Conservation (phyloP, 2,888 invertebrate genomes). For the Hirtodrosophila alboralis region DNA sequence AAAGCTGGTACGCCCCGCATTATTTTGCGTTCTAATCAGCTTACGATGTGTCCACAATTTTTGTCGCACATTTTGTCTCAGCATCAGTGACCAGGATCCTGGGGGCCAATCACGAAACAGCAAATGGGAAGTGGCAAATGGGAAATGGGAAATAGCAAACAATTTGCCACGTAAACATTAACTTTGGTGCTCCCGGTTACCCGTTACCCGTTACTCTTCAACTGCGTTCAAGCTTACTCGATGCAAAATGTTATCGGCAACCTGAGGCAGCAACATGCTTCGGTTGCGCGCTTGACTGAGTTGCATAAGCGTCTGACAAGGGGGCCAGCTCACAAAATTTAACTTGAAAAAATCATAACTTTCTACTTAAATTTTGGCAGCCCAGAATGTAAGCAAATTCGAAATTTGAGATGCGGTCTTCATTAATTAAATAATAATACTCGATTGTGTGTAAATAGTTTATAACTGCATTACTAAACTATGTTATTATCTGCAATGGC, state of each 20-base stretch:
- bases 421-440: no score
- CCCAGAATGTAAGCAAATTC: no score
- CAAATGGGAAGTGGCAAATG: neutral
- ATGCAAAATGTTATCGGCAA: slow-evolving; percentile 1
- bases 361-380: no score
- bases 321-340: neutral
- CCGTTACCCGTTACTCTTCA: neutral
- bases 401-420: no score
- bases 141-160: slow-evolving; percentile 23
- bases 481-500: slow-evolving; percentile 5
- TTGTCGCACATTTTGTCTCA: slow-evolving; percentile 19
- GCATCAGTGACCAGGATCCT: slow-evolving; percentile 10
- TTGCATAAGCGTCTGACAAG: neutral
- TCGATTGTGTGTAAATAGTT: no score
- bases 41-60: slow-evolving; percentile 54
- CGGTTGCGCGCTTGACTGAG: slow-evolving; percentile 6
- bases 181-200: slow-evolving; percentile 1
- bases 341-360: no score
- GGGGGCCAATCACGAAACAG: slow-evolving; percentile 3
- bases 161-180: slow-evolving; percentile 50
- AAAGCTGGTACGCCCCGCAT: slow-evolving; percentile 24
- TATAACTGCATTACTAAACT: no score
- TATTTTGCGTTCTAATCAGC: slow-evolving; percentile 60
- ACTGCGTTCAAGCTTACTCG: neutral
- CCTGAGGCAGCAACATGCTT: slow-evolving; percentile 8